A percentile compares a stretch with the other conserved stretches of the same genome.
These are phyloP conservation scores for Xenopus tropicalis DNA, from an alignment of 2,113 vertebrate species.

Conservation along the genomic window DNA sequence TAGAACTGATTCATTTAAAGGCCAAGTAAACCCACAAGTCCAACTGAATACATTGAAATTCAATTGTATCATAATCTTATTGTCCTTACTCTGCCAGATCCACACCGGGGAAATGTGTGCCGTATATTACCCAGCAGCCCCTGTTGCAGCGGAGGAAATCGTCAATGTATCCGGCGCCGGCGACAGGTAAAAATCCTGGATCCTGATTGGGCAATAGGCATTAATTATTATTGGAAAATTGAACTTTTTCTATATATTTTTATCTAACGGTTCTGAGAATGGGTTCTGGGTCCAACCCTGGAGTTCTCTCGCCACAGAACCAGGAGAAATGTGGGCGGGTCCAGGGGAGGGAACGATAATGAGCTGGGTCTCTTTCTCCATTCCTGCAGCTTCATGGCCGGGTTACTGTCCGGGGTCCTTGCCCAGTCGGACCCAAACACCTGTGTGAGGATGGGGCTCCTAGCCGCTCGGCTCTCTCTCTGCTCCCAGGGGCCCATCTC, in stretches of 20 bases:
- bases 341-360: too few species aligned
- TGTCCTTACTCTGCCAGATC: constrained; percentile 48
- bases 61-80: too few species aligned
- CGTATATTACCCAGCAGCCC: constrained; percentile 72
- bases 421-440: constrained; percentile 63
- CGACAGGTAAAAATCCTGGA: constrained; percentile 70
- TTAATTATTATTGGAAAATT: too few species aligned
- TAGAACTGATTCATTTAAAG: too few species aligned
- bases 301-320: too few species aligned
- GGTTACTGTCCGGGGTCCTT: constrained; percentile 74
- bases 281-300: too few species aligned
- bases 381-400: constrained; percentile 74
- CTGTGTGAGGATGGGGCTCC: constrained; percentile 74
- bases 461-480: constrained; percentile 71
- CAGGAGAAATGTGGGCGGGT: too few species aligned
- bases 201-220: not conserved
- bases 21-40: too few species aligned
- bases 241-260: too few species aligned
- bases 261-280: too few species aligned
- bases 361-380: constrained; percentile 21
- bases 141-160: constrained; percentile 62
- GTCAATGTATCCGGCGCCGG: constrained; percentile 86
- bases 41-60: too few species aligned
- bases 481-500: constrained; percentile 67
- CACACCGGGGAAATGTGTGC: constrained; percentile 64